A percentile compares a stretch with the other conserved stretches of the same genome.
Conservation (phyloP, 64 coral and sea anemone genomes). For the Platygyra sinensis region DNA sequence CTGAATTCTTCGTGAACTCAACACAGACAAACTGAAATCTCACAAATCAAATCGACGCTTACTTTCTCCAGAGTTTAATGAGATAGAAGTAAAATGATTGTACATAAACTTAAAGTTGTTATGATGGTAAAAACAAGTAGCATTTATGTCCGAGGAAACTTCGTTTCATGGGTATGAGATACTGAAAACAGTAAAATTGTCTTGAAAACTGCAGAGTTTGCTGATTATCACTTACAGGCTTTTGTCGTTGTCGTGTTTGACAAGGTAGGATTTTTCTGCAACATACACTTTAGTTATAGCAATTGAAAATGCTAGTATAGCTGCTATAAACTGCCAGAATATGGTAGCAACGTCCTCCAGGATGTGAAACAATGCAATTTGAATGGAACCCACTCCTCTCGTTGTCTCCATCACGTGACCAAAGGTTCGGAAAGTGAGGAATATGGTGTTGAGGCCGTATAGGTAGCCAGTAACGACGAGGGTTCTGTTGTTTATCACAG, state of each 20-base stretch:
- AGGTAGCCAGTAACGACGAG: constrained; percentile 41
- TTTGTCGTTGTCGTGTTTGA: neutral
- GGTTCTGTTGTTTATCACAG: constrained; percentile 22
- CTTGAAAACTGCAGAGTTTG: neutral
- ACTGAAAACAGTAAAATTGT: neutral
- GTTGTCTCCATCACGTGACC: constrained; percentile 45
- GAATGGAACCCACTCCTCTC: constrained; percentile 19
- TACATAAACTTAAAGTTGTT: too few relatives aligned
- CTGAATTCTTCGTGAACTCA: too few relatives aligned
- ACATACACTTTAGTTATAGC: constrained; percentile 47
- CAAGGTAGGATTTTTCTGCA: constrained; percentile 33
- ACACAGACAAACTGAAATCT: too few relatives aligned
- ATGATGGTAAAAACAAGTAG: too few relatives aligned
- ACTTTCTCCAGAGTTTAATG: too few relatives aligned
- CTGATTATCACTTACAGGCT: neutral
- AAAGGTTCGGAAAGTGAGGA: constrained; percentile 44
- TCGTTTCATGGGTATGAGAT: too few relatives aligned
- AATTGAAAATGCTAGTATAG: constrained; percentile 45
- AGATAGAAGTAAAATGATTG: too few relatives aligned
- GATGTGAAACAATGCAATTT: constrained; percentile 49
- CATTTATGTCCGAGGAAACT: too few relatives aligned
- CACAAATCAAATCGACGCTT: too few relatives aligned
- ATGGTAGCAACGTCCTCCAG: constrained; percentile 4
- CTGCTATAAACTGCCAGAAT: constrained; percentile 44
- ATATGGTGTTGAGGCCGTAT: constrained; percentile 59